Evolutionary conservation across 2,888 invertebrate species (phyloP), one percentile per base, ranked within the genome.

Genomic region (Schrankia costaestrigalis): DNA sequence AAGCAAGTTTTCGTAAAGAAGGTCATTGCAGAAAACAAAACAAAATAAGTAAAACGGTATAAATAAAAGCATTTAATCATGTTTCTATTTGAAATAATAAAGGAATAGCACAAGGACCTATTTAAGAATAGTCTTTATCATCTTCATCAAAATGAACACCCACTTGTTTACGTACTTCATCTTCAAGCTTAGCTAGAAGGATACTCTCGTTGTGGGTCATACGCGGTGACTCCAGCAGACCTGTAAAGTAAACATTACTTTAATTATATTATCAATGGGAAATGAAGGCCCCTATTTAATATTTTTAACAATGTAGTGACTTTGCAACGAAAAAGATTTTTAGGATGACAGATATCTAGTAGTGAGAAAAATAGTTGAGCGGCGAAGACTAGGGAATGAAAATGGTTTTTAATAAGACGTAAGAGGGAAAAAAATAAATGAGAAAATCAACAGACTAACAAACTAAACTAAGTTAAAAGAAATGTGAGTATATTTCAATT

Each of bases 151-250:
- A 93, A n/a, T 73, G 73, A 0, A 92, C 92, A 1, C 93, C 93
- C 27, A 93, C 56, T 77, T 93, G 92, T 40, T 86, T 87, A 9
- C 94, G 86, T 26, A 95, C 81, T 24, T 89, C 85, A 57, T 95
- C 94, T 79, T 93, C 90, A n/a, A 94, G 83, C 49, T 90, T 89
- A 0, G 94, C 93, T 33, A 95, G 72, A 9, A 89, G 63, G 23
- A 94, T 76, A 35, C 93, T 92, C 26, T 94, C 92, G 6, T 86
- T 80, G 47, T 92, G 92, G 1, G 90, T 71, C 61, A 95, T 89
- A 24, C 81, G 79, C 0, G 91, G 89, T 36, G 93, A 93, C 73
- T 95, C 94, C 26, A 87, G 66, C 24, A 91, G 74, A 15, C 93
- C 93, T 89, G 73, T n/a, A 61, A 69, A 35, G 11, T 32, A 9